Evolutionary conservation across 2,797 vertebrate species (phyloP).

Genomic region (Sebastiscus tertius): DNA sequence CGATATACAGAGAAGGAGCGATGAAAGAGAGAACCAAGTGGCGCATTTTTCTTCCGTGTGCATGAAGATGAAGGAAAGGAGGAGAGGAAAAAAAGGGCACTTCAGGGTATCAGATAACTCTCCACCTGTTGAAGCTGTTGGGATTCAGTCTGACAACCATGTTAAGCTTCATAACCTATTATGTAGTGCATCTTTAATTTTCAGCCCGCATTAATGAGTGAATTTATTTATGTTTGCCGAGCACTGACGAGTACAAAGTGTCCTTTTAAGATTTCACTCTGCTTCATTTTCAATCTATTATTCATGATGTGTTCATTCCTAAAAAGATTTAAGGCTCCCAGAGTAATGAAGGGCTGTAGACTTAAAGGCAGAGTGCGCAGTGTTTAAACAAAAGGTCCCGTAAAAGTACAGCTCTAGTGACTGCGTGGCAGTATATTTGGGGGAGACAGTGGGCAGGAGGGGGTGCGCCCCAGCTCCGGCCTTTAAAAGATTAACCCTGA

Average conservation of each 20-base stretch:
- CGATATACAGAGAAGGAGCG: constrained; percentile 24
- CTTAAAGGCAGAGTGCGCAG: constrained; percentile 46
- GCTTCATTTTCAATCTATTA: constrained; percentile 49
- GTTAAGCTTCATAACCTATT: background rate
- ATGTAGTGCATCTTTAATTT: constrained; percentile 7
- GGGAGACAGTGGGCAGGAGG: constrained; percentile 64
- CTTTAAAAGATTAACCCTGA: constrained; percentile 80
- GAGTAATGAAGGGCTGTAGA: constrained; percentile 36
- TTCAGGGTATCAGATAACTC: background rate
- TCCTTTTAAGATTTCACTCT: constrained; percentile 8
- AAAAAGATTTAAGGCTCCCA: constrained; percentile 46
- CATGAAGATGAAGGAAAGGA: constrained; percentile 25
- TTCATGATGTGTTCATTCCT: constrained; percentile 54
- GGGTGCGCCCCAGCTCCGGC: constrained; percentile 45
- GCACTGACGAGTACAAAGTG: background rate
- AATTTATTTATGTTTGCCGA: constrained; percentile 36
- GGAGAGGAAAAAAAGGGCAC: constrained; percentile 2
- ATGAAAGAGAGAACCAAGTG: constrained; percentile 27
- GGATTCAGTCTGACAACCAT: background rate
- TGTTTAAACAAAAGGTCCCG: constrained; percentile 65
- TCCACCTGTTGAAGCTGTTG: constrained; percentile 52
- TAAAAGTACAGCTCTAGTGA: constrained; percentile 79
- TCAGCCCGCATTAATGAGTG: constrained; percentile 10
- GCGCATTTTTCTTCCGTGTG: constrained; percentile 31
- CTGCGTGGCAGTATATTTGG: constrained; percentile 78